Percentiles rank a stretch among this genome's conserved stretches.
phyloP scores from a whole-genome alignment of 2,888 invertebrate species.

The Hydroisotoma schaefferi region DNA sequence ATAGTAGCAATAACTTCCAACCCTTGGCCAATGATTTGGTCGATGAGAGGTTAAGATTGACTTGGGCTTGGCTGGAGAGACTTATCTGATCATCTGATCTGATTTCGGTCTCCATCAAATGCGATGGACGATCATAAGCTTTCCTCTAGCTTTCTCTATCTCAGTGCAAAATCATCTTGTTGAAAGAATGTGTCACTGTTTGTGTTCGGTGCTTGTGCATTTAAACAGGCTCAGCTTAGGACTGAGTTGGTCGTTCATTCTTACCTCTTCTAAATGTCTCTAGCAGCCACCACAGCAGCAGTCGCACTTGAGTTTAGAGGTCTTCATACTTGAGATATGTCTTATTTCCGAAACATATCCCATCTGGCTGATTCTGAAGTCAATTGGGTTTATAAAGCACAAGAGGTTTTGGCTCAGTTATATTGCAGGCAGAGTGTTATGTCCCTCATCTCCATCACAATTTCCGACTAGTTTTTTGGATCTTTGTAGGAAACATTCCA shows the following conservation, averaged over 20 bases:
- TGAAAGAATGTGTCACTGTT: neutral
- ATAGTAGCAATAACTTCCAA: no score
- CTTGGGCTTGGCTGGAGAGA: neutral
- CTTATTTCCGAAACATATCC: neutral
- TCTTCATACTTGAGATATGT: no score
- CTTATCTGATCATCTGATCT: slow-evolving; percentile 6
- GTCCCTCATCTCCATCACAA: slow-evolving; percentile 1
- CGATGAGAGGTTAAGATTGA: neutral
- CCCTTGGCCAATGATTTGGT: neutral
- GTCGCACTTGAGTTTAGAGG: no score
- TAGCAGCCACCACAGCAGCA: no score
- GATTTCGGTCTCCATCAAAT: neutral
- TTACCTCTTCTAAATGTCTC: no score
- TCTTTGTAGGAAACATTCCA: neutral
- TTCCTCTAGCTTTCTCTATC: neutral
- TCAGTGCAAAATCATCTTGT: no score
- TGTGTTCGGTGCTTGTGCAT: neutral
- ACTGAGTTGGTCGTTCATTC: no score
- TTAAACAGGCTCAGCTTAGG: no score
- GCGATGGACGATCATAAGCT: neutral
- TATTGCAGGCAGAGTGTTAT: slow-evolving; percentile 3
- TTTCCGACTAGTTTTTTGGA: neutral
- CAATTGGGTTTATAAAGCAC: no score
- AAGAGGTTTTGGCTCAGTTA: neutral
- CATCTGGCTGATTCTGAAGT: neutral